Evolutionary conservation across 2,113 vertebrate species (phyloP), one percentile per base, ranked within the genome.

Genomic region (Aix galericulata): DNA sequence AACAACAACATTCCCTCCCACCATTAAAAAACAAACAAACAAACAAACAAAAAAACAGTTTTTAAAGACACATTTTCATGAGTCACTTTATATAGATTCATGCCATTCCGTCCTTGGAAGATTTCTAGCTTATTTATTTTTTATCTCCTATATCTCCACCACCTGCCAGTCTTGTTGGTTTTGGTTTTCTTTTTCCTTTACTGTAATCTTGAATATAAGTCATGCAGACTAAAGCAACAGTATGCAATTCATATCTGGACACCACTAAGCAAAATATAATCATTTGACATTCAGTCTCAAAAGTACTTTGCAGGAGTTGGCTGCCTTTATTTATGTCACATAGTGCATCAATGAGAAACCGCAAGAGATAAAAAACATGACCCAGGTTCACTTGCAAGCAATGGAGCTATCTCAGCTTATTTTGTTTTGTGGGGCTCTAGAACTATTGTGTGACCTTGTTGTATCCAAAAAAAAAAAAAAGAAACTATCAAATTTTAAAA

Each of bases 141-240:
- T 73, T 50, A 7, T 14, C 2, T 59, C 50, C 16, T 78, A 0
- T 32, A 62, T 31, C 12, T 87, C 50, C 7, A 23, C 9, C 56
- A n/a, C 11, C 3, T 9, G 0, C 27, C 21, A 56, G 5, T 62
- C 7, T 50, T n/a, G 16, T 16, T 68, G 15, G 1, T 42, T 88
- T 71, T 40, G 26, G 0, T 1, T 64, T 73, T 55, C 17, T 67
- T 46, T 40, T 62, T 20, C 23, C 22, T 42, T 16, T 68, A 4
- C 7, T 63, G 44, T 66, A 22, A 27, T 69, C 31, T 32, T 69
- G 59, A 86, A 22, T 2, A 26, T 2, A 81, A 50, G 5, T 27
- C 38, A 92, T 16, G 8, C 29, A 53, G 25, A 13, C 11, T 81
- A 77, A 74, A 83, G 5, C 12, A 92, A 69, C 82, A 67, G 3